Conservation (phyloP, 23 tunicate genomes). For the Aplidium turbinatum region DNA sequence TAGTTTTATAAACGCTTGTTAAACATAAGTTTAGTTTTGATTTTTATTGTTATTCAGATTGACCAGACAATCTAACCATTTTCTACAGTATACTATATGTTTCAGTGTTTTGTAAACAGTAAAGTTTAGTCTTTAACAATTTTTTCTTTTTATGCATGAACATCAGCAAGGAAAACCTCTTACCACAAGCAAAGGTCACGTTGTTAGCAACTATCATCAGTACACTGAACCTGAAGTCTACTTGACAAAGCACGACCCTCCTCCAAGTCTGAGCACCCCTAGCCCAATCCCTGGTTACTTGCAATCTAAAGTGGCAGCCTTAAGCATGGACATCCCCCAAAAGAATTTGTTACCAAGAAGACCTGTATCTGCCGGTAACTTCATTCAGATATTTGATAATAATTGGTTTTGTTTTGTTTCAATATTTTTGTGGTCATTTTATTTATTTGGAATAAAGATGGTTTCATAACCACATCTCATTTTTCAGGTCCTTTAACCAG, state of each 20-base stretch:
- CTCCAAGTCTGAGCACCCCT: slow-evolving; percentile 32
- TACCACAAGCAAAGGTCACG: slow-evolving; percentile 16
- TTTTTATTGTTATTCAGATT: no score
- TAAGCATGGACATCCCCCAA: background rate
- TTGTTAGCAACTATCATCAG: slow-evolving; percentile 54
- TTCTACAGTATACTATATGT: no score
- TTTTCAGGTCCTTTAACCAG: slow-evolving; percentile 63
- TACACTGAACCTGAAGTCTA: slow-evolving; percentile 40
- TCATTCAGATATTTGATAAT: background rate
- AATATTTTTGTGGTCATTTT: background rate
- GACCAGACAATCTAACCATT: no score
- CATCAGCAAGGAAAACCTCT: slow-evolving; percentile 23
- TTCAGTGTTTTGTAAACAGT: no score
- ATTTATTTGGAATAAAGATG: background rate
- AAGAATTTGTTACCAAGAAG: slow-evolving; percentile 27
- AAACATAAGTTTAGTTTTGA: no score
- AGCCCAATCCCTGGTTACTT: slow-evolving; percentile 57
- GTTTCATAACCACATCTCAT: background rate
- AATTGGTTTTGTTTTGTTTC: background rate
- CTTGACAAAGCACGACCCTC: slow-evolving; percentile 36
- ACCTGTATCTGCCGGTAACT: slow-evolving; percentile 72
- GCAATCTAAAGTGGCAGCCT: slow-evolving; percentile 42
- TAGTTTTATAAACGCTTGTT: no score
- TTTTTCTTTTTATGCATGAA: slow-evolving; percentile 24
- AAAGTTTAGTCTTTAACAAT: no score